phyloP scores from a whole-genome alignment of 2,113 vertebrate species.

The Numida meleagris region DNA sequence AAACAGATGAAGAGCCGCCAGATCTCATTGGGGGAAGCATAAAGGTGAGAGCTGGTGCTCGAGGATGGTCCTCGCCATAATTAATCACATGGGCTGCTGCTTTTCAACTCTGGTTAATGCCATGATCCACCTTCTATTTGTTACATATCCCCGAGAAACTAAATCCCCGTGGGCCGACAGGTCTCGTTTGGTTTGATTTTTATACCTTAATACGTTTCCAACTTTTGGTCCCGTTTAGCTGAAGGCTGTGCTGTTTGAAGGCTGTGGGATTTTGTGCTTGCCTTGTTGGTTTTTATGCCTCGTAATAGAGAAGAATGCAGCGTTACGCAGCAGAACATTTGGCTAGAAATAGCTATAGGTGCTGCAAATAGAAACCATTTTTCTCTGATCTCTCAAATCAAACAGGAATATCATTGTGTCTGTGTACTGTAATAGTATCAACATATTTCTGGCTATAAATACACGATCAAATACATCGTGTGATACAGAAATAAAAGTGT shows the following conservation, averaged over 20 bases:
- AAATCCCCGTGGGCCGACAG: not conserved
- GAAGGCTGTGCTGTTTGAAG: not conserved
- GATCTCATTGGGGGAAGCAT: slow-evolving; percentile 98
- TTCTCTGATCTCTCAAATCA: not conserved
- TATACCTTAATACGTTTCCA: not conserved
- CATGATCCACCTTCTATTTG: not conserved
- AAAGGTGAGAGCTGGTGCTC: slow-evolving; percentile 85
- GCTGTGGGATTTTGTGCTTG: not conserved
- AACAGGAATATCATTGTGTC: not conserved
- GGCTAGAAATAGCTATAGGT: slow-evolving; percentile 24
- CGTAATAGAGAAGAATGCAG: not conserved
- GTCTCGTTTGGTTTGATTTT: not conserved
- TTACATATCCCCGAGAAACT: not conserved
- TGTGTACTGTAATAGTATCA: not conserved
- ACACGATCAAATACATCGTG: not conserved
- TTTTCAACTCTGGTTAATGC: not conserved
- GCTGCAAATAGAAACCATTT: slow-evolving; percentile 10
- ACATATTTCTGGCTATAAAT: not conserved
- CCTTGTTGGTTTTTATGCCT: slow-evolving; percentile 16
- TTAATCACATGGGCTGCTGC: not conserved
- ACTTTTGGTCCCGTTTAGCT: not conserved
- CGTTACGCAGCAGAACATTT: not conserved
- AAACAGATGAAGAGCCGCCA: slow-evolving; percentile 97
- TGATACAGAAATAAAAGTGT: not conserved
- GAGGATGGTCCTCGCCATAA: not conserved